Percentiles rank a stretch among this genome's conserved stretches.
Evolutionary conservation across 2,113 vertebrate genomes (phyloP).

Genomic region (Geococcyx californianus): DNA sequence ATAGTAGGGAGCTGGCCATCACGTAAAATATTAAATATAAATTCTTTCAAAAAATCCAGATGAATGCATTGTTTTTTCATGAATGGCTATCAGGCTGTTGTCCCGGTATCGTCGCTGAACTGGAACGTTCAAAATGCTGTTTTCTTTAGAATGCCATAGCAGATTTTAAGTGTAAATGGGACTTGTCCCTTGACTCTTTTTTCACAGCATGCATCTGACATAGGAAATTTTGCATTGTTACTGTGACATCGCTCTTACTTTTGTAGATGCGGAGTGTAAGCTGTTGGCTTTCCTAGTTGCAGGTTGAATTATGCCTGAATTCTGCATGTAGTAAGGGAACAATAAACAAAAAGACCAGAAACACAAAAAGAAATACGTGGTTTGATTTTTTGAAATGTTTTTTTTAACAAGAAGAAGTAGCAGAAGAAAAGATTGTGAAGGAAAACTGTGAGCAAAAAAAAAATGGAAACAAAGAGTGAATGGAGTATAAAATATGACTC

Average conservation of each 20-base stretch:
- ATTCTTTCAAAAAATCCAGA: background rate
- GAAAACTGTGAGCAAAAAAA: background rate
- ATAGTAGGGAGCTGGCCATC: background rate
- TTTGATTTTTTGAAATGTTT: background rate
- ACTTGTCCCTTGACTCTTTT: background rate
- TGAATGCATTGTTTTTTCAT: background rate
- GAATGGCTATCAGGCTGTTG: background rate
- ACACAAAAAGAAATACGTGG: background rate
- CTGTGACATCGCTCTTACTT: background rate
- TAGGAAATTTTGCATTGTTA: background rate
- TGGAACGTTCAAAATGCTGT: background rate
- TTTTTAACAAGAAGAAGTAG: background rate
- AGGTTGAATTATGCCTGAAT: background rate
- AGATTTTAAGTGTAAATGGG: background rate
- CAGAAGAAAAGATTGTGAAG: background rate
- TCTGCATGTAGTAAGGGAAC: background rate
- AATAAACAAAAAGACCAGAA: background rate
- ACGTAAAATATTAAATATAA: background rate
- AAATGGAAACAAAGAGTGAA: background rate
- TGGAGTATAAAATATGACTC: background rate
- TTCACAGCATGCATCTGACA: background rate
- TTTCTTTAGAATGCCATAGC: background rate
- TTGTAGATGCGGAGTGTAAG: background rate
- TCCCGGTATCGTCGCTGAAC: background rate
- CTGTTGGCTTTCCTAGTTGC: background rate